Percentiles rank a stretch among this genome's conserved stretches.
Conservation (phyloP, 2,888 invertebrate species). For the Tromatobia lineatoria region DNA sequence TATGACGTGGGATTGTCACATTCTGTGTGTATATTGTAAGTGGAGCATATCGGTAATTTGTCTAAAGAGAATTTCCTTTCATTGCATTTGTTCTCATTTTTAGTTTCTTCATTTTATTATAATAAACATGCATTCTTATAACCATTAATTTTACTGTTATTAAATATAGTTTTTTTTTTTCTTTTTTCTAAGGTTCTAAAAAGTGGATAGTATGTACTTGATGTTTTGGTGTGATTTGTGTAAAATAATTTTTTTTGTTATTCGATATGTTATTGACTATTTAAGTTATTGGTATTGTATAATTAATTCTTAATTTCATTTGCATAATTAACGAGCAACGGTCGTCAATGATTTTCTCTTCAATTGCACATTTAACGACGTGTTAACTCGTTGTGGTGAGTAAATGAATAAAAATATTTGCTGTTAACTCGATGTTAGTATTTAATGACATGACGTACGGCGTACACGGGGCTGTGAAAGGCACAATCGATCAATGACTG, state of each 20-base stretch:
- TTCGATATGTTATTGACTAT: slow-evolving; percentile 21
- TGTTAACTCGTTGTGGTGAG: slow-evolving; percentile 74
- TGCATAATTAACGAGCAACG: slow-evolving; percentile 76
- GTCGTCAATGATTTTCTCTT: slow-evolving; percentile 68
- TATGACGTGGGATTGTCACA: background rate
- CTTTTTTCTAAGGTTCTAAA: background rate
- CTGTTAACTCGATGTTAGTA: slow-evolving; percentile 37
- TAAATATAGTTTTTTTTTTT: background rate
- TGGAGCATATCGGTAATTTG: background rate
- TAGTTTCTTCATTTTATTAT: background rate
- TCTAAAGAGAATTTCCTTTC: background rate
- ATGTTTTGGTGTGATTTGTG: background rate
- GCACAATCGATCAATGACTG: slow-evolving; percentile 61
- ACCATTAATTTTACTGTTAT: background rate
- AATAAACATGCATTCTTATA: background rate
- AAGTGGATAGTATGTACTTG: background rate
- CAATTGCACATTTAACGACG: slow-evolving; percentile 71
- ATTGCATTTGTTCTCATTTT: background rate
- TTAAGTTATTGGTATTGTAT: slow-evolving; percentile 24
- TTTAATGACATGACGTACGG: slow-evolving; percentile 35
- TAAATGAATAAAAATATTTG: slow-evolving; percentile 54
- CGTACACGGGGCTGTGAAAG: slow-evolving; percentile 41
- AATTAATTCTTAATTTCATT: slow-evolving; percentile 72
- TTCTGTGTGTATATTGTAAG: background rate
- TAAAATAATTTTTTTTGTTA: slow-evolving; percentile 8